A percentile compares a stretch with the other conserved stretches of the same genome.
phyloP scores from a whole-genome alignment of 30 jellyfish, hydroid and myxozoan species.

The Euphysa ruthae region DNA sequence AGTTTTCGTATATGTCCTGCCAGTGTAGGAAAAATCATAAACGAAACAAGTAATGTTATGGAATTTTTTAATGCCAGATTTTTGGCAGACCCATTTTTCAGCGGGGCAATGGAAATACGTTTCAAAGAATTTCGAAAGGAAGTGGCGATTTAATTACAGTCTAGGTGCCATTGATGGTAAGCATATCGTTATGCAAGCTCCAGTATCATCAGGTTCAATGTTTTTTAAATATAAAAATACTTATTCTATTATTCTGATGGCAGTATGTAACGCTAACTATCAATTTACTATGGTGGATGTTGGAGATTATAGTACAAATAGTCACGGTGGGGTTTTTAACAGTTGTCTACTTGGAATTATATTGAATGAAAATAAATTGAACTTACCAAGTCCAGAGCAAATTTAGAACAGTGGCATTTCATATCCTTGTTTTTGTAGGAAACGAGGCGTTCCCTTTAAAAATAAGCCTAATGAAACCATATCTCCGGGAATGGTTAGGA shows the following conservation, averaged over 20 bases:
- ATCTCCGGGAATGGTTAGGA: constrained; percentile 40
- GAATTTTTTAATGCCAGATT: no score
- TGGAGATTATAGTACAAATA: constrained; percentile 33
- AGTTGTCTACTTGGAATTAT: constrained; percentile 39
- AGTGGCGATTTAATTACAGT: no score
- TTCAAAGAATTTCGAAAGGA: no score
- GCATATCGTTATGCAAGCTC: no score
- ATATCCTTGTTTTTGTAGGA: constrained; percentile 61
- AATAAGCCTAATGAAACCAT: constrained; percentile 41
- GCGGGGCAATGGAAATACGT: no score
- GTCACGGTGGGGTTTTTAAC: constrained; percentile 49
- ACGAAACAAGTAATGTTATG: no score
- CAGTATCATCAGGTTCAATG: no score
- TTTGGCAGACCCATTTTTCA: no score
- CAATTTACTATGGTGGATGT: constrained; percentile 23
- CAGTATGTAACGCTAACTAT: constrained; percentile 18
- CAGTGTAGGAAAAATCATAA: no score
- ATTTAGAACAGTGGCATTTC: constrained; percentile 24
- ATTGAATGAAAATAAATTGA: constrained; percentile 32
- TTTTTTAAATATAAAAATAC: no score
- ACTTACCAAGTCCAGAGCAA: constrained; percentile 42
- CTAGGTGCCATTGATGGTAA: no score
- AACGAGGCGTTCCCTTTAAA: constrained; percentile 66
- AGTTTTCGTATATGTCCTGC: no score
- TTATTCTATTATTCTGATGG: constrained; percentile 32